Base-by-base conservation (phyloP, 1,140 invertebrate species). In the Drosophila arawakana region DNA sequence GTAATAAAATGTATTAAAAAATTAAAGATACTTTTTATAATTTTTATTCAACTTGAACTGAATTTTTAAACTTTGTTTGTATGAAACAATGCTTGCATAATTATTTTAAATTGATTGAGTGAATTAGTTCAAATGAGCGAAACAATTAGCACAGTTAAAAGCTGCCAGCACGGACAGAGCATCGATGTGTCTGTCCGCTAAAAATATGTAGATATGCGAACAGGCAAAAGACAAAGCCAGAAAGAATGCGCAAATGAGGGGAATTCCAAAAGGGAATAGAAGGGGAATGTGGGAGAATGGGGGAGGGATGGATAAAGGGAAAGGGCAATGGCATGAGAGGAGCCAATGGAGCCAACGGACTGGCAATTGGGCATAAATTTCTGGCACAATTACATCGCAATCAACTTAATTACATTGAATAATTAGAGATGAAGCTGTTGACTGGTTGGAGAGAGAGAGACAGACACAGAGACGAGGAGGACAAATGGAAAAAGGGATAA, bases 321-420 rank as follows among this genome's bases (percentile, higher is more conserved):
- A n/a, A 39, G 7, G 8, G 7, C 1, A 39, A 55, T 37, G 30
- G 41, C 37, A 43, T 11, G 8, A 58, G 25, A 35, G 43, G n/a
- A 74, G 43, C 39, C 43, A 46, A 61, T 30, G 58, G 43, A 47
- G 44, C 41, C 58, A 54, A 57, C 49, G 39, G 62, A 52, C 49
- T 57, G 65, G 47, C 69, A 84, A 85, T 85, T 76, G 71, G 62
- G 82, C 82, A 86, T 86, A 74, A 49, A 77, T 83, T 77, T 77
- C 81, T 77, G 61, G 68, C 63, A 63, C 81, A 84, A 83, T 83
- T 83, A 84, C 77, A 43, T 60, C 37, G 83, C 79, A 80, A 86
- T 86, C 76, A 88, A 80, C 68, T 82, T 82, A 86, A 88, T 86
- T 88, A 88, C 80, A 82, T 82, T 88, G 83, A 75, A 79, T 85